Percentiles rank a stretch among this genome's conserved stretches.
phyloP scores from a whole-genome alignment of 2,113 vertebrate genomes.

The Nibea albiflora region DNA sequence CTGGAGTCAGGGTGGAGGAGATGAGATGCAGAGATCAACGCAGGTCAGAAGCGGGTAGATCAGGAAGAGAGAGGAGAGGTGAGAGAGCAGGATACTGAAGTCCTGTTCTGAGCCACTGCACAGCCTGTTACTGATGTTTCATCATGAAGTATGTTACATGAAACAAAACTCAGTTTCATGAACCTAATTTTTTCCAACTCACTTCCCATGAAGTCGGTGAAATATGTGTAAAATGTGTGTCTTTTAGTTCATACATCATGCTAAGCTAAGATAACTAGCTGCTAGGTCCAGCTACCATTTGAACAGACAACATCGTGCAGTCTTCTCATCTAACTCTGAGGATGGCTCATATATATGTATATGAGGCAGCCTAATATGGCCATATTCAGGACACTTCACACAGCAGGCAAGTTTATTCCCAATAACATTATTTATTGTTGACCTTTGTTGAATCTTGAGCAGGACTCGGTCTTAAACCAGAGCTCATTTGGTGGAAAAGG shows the following conservation, averaged over 20 bases:
- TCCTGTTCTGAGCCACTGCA: conserved; percentile 15
- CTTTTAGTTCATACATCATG: background rate
- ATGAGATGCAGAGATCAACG: conserved; percentile 46
- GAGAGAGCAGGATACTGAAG: conserved; percentile 31
- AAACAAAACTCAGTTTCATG: background rate
- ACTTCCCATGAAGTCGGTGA: background rate
- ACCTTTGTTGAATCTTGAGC: too few relatives aligned
- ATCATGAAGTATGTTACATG: background rate
- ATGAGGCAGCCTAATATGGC: too few relatives aligned
- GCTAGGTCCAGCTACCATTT: background rate
- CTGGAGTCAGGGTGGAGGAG: conserved; percentile 41
- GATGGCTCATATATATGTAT: too few relatives aligned
- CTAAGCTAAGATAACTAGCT: background rate
- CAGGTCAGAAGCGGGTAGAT: conserved; percentile 22
- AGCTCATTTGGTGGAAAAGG: too few relatives aligned
- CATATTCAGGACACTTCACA: too few relatives aligned
- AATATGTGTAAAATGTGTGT: background rate
- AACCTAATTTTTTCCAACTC: background rate
- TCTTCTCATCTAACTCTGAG: background rate
- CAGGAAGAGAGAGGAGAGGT: conserved; percentile 24
- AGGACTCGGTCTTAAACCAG: too few relatives aligned
- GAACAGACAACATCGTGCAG: background rate
- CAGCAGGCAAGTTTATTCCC: too few relatives aligned
- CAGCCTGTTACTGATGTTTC: background rate
- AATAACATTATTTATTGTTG: too few relatives aligned